phyloP scores from a whole-genome alignment of 2,113 vertebrate species.

The Megaceryle torquata region DNA sequence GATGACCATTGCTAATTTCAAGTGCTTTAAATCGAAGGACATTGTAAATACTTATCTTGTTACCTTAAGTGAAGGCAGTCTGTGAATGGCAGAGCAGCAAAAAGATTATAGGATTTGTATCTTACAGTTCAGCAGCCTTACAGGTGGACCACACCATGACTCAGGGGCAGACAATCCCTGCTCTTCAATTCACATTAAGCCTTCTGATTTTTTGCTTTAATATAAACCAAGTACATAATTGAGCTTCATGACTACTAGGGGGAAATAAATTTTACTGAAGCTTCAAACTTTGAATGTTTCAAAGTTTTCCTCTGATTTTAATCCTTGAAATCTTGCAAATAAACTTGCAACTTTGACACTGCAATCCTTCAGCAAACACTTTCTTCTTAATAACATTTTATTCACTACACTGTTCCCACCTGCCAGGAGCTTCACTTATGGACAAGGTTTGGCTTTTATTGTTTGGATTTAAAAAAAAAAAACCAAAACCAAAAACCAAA shows the following conservation, averaged over 20 bases:
- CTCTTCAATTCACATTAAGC: background rate
- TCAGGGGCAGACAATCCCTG: background rate
- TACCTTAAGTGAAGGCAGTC: background rate
- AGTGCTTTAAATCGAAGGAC: background rate
- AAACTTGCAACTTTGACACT: background rate
- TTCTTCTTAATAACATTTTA: background rate
- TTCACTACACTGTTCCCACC: background rate
- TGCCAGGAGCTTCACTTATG: slow-evolving; percentile 19
- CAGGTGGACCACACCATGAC: background rate
- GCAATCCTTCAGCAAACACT: background rate
- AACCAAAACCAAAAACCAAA: no score
- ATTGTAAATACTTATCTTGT: background rate
- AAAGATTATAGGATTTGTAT: background rate
- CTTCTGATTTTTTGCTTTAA: background rate
- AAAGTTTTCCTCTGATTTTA: background rate
- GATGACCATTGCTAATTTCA: background rate
- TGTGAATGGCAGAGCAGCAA: background rate
- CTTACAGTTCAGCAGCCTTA: background rate
- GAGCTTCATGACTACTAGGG: background rate
- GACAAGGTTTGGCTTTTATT: background rate
- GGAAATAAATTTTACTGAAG: background rate
- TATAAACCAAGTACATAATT: background rate
- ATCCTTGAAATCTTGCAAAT: background rate
- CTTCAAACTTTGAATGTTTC: background rate
- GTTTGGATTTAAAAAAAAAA: background rate